phyloP scores from a whole-genome alignment of 2,797 vertebrate species.

The Arctocebus calabarensis region DNA sequence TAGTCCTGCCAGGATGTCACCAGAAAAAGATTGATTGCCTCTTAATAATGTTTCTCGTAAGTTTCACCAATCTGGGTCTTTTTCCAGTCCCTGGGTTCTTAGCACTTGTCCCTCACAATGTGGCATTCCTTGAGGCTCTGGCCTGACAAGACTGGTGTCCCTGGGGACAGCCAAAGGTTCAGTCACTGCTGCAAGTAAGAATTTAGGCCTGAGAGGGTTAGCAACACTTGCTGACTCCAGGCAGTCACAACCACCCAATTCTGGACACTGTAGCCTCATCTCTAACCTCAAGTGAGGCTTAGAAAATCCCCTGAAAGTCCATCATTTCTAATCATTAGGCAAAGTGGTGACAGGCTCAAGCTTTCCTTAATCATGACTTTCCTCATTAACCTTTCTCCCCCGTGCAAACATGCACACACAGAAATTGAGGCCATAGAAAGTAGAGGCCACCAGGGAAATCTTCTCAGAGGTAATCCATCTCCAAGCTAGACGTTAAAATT shows the following conservation, averaged over 20 bases:
- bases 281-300: not conserved
- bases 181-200: not conserved
- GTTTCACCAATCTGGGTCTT: constrained; percentile 70
- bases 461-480: not conserved
- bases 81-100: constrained; percentile 58
- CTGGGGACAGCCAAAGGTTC: not conserved
- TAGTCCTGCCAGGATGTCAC: constrained; percentile 55
- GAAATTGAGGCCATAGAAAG: not conserved
- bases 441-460: not conserved
- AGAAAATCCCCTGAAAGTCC: not conserved
- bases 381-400: not conserved
- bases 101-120: constrained; percentile 38
- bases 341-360: not conserved
- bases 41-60: constrained; percentile 78
- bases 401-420: not conserved
- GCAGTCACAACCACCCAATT: not conserved
- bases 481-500: not conserved
- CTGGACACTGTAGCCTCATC: not conserved
- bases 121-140: constrained; percentile 43
- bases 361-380: not conserved
- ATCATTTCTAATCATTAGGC: not conserved
- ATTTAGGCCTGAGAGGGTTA: not conserved
- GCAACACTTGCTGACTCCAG: not conserved
- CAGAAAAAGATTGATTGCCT: constrained; percentile 76
- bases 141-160: not conserved